Percentiles rank a stretch among this genome's conserved stretches.
Conservation (phyloP, 2,113 vertebrate genomes). For the Athene cunicularia region DNA sequence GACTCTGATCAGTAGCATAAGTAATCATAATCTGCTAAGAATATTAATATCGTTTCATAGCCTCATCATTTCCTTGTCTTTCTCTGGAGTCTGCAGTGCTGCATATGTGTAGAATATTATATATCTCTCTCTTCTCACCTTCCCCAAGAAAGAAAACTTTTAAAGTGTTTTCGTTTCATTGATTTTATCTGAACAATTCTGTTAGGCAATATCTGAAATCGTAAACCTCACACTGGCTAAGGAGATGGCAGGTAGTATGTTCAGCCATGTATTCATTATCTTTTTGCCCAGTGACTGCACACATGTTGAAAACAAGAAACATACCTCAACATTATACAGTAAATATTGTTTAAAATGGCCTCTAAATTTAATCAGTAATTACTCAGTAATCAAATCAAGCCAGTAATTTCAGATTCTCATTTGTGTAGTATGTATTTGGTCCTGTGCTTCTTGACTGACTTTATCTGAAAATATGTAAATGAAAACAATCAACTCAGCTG, state of each 20-base stretch:
- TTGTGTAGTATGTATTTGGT: background rate
- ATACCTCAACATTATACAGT: background rate
- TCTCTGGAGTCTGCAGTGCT: background rate
- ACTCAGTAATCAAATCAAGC: background rate
- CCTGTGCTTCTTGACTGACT: background rate
- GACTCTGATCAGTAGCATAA: background rate
- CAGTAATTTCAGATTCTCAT: background rate
- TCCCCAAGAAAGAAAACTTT: rapidly evolving
- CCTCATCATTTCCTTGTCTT: background rate
- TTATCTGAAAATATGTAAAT: background rate
- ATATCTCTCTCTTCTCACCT: background rate
- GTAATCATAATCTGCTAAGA: background rate
- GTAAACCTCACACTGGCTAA: background rate
- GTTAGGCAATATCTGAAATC: background rate
- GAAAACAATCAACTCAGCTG: background rate
- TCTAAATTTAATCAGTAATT: background rate
- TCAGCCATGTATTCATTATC: background rate
- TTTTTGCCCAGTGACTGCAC: background rate
- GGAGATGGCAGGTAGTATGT: background rate
- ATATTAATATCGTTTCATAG: rapidly evolving
- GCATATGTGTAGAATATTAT: background rate
- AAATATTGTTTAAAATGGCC: background rate
- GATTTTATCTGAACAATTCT: background rate
- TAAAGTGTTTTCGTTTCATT: background rate
- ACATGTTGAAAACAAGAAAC: background rate